Conservation (phyloP, 2,797 vertebrate genomes). For the Knipowitschia caucasica region DNA sequence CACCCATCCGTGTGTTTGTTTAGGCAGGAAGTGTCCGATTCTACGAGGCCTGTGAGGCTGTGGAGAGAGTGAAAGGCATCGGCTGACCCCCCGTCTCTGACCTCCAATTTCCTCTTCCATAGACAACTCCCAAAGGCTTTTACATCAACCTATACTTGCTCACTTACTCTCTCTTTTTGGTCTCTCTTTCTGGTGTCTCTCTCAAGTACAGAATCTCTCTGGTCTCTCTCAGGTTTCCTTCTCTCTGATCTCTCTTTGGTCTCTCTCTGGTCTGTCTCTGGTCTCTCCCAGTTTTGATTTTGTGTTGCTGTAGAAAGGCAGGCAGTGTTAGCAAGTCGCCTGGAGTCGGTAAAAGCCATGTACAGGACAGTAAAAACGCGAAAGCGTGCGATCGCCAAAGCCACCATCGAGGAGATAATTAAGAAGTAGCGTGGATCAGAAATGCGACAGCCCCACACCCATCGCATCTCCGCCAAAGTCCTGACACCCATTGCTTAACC, state of each 20-base stretch:
- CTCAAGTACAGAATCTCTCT: too few relatives aligned
- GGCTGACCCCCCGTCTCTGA: background rate
- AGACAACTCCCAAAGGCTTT: too few relatives aligned
- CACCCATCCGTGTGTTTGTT: conserved; percentile 62
- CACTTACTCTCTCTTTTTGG: too few relatives aligned
- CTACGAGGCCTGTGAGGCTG: conserved; percentile 20
- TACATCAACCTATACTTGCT: too few relatives aligned
- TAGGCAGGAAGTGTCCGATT: conserved; percentile 57
- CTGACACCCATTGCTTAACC: too few relatives aligned
- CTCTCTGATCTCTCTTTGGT: too few relatives aligned
- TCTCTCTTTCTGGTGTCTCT: too few relatives aligned
- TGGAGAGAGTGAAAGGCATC: too few relatives aligned
- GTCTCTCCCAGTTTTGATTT: too few relatives aligned
- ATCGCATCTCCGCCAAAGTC: conserved; percentile 32
- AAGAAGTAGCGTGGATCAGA: conserved; percentile 37
- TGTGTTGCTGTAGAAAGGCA: conserved; percentile 13
- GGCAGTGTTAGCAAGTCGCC: conserved; percentile 15
- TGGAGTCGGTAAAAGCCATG: conserved; percentile 25
- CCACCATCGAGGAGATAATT: conserved; percentile 52
- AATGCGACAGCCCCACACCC: conserved; percentile 54
- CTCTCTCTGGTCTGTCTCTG: too few relatives aligned
- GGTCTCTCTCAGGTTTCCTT: too few relatives aligned
- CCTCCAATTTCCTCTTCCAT: too few relatives aligned
- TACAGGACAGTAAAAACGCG: conserved; percentile 19
- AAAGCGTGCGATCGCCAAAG: conserved; percentile 25